Evolutionary conservation across 1,140 invertebrate genomes (phyloP).

Genomic region (Druon quercuslanigerum): DNA sequence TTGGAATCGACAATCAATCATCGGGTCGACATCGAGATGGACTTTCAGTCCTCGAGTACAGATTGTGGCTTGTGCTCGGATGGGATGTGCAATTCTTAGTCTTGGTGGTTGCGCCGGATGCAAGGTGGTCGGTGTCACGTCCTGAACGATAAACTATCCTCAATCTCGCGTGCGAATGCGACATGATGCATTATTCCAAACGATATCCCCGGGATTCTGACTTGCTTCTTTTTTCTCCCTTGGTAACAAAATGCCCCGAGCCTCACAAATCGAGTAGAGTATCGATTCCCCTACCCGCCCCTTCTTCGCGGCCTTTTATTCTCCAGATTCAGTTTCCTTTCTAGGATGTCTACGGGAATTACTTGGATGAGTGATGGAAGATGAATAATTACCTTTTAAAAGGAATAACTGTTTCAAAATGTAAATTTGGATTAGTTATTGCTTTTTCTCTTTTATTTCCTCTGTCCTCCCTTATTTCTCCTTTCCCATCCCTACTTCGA

Average conservation of each 20-base stretch:
- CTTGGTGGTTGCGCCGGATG: conserved; percentile 35
- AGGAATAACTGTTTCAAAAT: no score
- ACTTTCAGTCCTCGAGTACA: conserved; percentile 10
- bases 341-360: no score
- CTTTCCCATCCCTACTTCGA: no score
- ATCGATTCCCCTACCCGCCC: neutral
- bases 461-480: no score
- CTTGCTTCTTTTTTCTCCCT: neutral
- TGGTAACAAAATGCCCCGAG: conserved; percentile 2
- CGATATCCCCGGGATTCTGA: conserved; percentile 8
- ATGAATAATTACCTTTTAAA: no score
- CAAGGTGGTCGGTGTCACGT: conserved; percentile 51
- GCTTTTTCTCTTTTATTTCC: no score
- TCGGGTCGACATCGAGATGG: neutral
- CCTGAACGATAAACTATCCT: conserved; percentile 60
- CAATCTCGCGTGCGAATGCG: conserved; percentile 56
- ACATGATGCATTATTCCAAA: conserved; percentile 68
- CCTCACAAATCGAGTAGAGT: conserved; percentile 14
- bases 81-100: conserved; percentile 35
- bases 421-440: no score
- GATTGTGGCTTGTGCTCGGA: conserved; percentile 42
- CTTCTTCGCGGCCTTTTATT: neutral
- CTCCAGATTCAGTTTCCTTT: neutral
- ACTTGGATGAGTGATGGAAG: no score
- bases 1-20: neutral